Percentiles rank a stretch among this genome's conserved stretches.
These are phyloP conservation scores for Daktulosphaira vitifoliae DNA, from an alignment of 1,140 invertebrate species.

Conservation along the genomic window DNA sequence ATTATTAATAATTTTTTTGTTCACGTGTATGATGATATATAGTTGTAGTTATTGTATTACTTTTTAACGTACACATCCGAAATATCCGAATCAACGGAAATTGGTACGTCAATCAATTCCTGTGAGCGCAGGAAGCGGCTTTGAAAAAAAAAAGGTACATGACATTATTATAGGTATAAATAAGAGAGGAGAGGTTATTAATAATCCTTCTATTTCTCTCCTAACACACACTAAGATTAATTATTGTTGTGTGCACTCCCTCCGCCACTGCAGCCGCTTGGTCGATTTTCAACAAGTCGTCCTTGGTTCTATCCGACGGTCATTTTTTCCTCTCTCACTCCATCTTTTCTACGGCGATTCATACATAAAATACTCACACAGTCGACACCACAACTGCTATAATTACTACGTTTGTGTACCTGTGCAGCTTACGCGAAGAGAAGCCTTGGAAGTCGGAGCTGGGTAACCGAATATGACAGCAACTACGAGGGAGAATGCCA, in stretches of 20 bases:
- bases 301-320: conserved; percentile 24
- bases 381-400: not conserved
- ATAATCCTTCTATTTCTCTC: conserved; percentile 6
- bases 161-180: not conserved
- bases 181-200: conserved; percentile 21
- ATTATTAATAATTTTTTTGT: conserved; percentile 19
- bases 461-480: too few species aligned
- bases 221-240: conserved; percentile 14
- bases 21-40: too few species aligned
- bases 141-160: conserved; percentile 27
- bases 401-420: too few species aligned
- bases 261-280: too few species aligned
- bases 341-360: not conserved
- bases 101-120: conserved; percentile 31
- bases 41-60: not conserved
- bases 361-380: not conserved
- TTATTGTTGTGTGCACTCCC: conserved; percentile 12
- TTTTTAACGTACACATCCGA: not conserved
- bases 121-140: conserved; percentile 20
- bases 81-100: conserved; percentile 30
- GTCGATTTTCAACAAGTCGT: conserved; percentile 27
- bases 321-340: not conserved
- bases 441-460: not conserved
- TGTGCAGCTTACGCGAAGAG: not conserved
- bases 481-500: too few species aligned